These are phyloP conservation scores for Schizopygopsis malacanthus DNA, from an alignment of 2,797 vertebrate genomes.

Conservation along the genomic window DNA sequence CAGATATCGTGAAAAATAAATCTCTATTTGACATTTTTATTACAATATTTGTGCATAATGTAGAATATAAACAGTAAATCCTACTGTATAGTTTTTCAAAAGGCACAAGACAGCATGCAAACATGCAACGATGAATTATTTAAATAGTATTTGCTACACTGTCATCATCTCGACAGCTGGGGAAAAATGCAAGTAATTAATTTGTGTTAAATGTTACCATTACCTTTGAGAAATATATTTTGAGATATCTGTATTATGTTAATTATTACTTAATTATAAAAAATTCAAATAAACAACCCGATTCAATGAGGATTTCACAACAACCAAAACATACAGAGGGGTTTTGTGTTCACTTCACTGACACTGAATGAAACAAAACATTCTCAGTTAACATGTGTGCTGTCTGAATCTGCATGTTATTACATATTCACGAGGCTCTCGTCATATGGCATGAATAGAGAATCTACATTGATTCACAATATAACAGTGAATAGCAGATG, in stretches of 20 bases:
- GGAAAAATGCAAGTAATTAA: not conserved
- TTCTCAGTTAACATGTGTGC: slow-evolving; percentile 28
- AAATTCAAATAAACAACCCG: not conserved
- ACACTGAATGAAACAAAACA: not conserved
- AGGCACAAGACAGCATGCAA: not conserved
- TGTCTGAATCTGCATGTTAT: slow-evolving; percentile 64
- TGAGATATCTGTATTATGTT: not conserved
- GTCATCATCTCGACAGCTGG: not conserved
- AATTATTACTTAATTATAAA: not conserved
- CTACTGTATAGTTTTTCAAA: too few species aligned
- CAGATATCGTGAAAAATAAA: not conserved
- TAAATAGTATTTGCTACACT: not conserved
- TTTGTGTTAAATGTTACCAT: not conserved
- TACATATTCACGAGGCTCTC: slow-evolving; percentile 22
- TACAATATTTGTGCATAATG: not conserved
- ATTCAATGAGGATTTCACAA: not conserved
- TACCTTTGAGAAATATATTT: not conserved
- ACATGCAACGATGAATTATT: not conserved
- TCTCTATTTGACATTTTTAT: not conserved
- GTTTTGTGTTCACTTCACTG: not conserved
- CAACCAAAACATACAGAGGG: not conserved
- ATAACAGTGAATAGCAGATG: not conserved
- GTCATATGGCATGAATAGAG: not conserved
- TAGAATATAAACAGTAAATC: not conserved
- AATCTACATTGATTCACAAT: not conserved